Percentiles rank a stretch among this genome's conserved stretches.
Conservation (phyloP, 2,888 invertebrate genomes). For the Iselma pallidipennis region DNA sequence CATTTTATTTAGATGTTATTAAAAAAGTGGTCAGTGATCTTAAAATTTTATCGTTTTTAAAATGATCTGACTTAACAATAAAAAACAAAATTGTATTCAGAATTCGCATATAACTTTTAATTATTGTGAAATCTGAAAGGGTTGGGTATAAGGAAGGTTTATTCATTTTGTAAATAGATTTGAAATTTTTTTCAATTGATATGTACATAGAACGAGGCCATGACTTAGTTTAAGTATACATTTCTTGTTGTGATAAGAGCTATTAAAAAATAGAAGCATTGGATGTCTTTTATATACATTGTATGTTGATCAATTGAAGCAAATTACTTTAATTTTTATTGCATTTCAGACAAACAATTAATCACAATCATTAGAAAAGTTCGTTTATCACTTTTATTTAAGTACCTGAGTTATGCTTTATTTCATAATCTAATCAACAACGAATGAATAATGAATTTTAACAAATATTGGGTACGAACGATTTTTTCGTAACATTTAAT, state of each 20-base stretch:
- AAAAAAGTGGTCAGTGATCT: slow-evolving; percentile 51
- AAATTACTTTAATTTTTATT: neutral
- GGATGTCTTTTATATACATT: slow-evolving; percentile 29
- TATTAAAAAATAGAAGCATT: slow-evolving; percentile 35
- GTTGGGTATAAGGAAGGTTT: slow-evolving; percentile 31
- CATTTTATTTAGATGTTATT: slow-evolving; percentile 10
- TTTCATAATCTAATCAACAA: slow-evolving; percentile 37
- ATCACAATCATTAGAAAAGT: slow-evolving; percentile 17
- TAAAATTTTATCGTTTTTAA: slow-evolving; percentile 45
- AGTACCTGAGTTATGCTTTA: slow-evolving; percentile 57
- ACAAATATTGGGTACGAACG: slow-evolving; percentile 20
- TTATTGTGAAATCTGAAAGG: slow-evolving; percentile 21
- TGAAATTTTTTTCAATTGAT: slow-evolving; percentile 35
- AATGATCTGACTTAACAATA: slow-evolving; percentile 38
- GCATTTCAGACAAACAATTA: neutral
- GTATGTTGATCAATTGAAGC: neutral
- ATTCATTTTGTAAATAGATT: slow-evolving; percentile 49
- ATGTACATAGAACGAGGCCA: slow-evolving; percentile 50
- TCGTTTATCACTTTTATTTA: slow-evolving; percentile 36
- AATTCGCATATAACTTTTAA: neutral
- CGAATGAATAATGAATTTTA: slow-evolving; percentile 10
- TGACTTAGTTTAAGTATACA: slow-evolving; percentile 46
- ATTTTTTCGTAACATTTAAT: neutral
- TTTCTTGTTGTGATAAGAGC: slow-evolving; percentile 45
- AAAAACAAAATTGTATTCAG: neutral